Evolutionary conservation across 2,888 invertebrate species (phyloP).

Genomic region (Hypercompe scribonia): DNA sequence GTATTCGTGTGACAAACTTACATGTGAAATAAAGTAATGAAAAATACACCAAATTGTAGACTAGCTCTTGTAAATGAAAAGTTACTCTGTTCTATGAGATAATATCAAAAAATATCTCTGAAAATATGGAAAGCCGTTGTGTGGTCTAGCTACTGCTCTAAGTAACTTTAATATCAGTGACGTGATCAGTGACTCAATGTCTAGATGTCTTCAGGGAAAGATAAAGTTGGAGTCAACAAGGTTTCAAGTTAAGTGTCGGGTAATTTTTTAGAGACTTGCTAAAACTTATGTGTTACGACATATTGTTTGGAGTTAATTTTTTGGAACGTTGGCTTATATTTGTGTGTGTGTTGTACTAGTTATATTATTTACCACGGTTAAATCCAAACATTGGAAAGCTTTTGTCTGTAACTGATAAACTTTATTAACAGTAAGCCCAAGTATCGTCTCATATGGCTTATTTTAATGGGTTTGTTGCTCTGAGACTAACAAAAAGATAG

Average conservation of each 20-base stretch:
- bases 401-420: no score
- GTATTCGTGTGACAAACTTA: no score
- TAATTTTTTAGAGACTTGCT: conserved; percentile 10
- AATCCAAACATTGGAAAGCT: no score
- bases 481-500: no score
- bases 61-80: neutral
- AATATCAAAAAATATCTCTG: neutral
- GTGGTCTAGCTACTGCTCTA: conserved; percentile 29
- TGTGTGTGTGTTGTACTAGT: neutral
- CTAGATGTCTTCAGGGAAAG: conserved; percentile 17
- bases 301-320: neutral
- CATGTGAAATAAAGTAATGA: no score
- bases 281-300: neutral
- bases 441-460: no score
- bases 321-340: neutral
- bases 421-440: no score
- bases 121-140: neutral
- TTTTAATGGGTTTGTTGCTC: no score
- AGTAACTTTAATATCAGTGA: conserved; percentile 45
- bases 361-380: neutral
- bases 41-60: neutral
- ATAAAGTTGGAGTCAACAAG: conserved; percentile 18
- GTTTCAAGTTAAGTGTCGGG: conserved; percentile 3
- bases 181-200: conserved; percentile 32
- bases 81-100: neutral